Evolutionary conservation across 2,113 vertebrate genomes (phyloP), one percentile per base, ranked within the genome.

Genomic region (Gobiocypris rarus): DNA sequence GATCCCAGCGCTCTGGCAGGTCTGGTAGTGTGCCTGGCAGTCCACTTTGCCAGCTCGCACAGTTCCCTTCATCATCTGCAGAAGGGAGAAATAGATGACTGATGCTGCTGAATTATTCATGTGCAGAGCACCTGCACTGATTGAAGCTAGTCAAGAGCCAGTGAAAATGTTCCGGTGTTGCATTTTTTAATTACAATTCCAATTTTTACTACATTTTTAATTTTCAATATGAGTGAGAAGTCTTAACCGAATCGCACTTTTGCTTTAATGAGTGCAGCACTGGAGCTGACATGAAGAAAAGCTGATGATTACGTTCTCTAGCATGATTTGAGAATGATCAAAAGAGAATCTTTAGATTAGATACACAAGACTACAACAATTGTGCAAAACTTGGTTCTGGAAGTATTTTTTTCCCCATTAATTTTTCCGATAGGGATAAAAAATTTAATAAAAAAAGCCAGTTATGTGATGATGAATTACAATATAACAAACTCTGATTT

Each of bases 41-140:
- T 99, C 97, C 45, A 99, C 90, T 91, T 99, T 99, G 17, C 97
- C 98, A 69, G 98, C 96, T 83, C 94, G 95, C 26, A 98, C 93
- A 84, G 94, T 95, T 59, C 96, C 97, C 95, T 98, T 97, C 70
- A 99, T 8, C 0, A 93, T 92, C 97, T 98, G 89, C 63, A 90
- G 71, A 38, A 76, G 9, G 17, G 4, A 75, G 54, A n/a, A 3
- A 41, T 9, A 78, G n/a, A 28, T 43, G 54, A 15, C 13, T 17
- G 73, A 52, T 75, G 71, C 71, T 50, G 28, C 22, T 31, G 8
- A 75, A 43, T 56, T 14, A 61, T 17, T 45, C 38, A 78, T 45
- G 54, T 63, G 19, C 9, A 82, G 3, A 54, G n/a, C 48, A 59
- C 58, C 10, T 71, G 38, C 69, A 71, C 38, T 71, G 69, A 45